Evolutionary conservation across 2,113 vertebrate species (phyloP).

Genomic region (Egretta garzetta): DNA sequence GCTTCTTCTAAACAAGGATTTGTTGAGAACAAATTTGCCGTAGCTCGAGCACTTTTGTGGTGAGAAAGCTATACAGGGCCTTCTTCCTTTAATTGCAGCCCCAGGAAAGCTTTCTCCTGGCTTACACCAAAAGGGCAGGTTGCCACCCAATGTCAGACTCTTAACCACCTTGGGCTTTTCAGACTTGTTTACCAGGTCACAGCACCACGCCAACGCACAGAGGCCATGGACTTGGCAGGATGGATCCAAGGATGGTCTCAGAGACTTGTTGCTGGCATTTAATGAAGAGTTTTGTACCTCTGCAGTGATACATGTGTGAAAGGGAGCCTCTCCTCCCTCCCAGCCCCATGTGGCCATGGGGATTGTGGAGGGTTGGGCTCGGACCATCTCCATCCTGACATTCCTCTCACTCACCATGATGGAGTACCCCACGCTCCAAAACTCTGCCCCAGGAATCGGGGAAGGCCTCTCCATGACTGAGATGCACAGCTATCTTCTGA

Average conservation of each 20-base stretch:
- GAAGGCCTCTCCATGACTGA: too few species aligned
- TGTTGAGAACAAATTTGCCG: neutral
- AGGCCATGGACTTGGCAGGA: neutral
- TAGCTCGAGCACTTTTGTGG: neutral
- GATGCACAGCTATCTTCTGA: neutral
- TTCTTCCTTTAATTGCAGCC: neutral
- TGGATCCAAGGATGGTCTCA: neutral
- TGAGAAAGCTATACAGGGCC: neutral
- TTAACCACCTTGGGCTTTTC: neutral
- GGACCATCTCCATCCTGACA: accelerated
- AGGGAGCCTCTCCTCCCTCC: neutral
- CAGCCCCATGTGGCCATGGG: neutral
- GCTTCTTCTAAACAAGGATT: neutral
- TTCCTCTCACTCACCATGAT: neutral
- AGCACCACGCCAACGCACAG: neutral
- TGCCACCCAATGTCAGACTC: neutral
- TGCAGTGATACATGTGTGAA: accelerated
- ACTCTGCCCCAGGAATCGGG: neutral
- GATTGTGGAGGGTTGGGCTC: neutral
- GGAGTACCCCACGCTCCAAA: neutral
- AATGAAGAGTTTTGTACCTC: neutral
- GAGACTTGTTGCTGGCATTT: neutral
- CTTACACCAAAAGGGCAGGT: neutral
- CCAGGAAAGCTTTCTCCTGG: neutral
- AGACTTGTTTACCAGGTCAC: neutral